phyloP scores from a whole-genome alignment of 2,797 vertebrate species.

The Falco concolor region DNA sequence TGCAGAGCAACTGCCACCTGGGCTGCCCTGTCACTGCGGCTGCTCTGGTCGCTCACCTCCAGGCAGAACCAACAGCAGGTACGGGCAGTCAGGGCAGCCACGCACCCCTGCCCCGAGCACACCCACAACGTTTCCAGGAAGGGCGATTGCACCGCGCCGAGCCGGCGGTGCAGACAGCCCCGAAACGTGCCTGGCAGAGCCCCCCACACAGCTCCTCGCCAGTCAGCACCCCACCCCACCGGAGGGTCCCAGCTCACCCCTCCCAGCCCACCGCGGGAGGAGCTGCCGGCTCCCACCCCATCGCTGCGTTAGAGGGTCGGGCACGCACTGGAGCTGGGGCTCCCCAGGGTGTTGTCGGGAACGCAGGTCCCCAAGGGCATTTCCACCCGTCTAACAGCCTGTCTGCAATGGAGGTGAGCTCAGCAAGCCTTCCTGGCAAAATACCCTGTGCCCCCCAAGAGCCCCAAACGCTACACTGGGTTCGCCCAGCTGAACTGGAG shows the following conservation, averaged over 20 bases:
- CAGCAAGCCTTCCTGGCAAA: neutral
- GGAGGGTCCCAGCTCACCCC: neutral
- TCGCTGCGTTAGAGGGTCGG: rapidly evolving
- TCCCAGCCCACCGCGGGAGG: neutral
- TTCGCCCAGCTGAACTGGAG: neutral
- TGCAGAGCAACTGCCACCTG: neutral
- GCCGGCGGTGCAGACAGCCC: neutral
- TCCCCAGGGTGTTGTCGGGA: neutral
- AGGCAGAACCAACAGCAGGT: neutral
- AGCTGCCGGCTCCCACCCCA: neutral
- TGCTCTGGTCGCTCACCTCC: neutral
- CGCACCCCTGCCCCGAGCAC: neutral
- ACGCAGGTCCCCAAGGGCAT: neutral
- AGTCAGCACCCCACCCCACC: neutral
- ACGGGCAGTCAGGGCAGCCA: rapidly evolving
- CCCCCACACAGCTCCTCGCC: neutral
- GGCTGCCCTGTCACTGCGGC: neutral
- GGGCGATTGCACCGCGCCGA: rapidly evolving
- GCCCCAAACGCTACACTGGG: neutral
- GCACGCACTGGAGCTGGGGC: rapidly evolving
- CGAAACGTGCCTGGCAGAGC: rapidly evolving
- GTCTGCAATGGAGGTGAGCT: neutral
- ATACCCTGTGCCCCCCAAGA: neutral
- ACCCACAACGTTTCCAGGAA: rapidly evolving
- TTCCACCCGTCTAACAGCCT: neutral